These are phyloP conservation scores for Drosophila neotestacea DNA, from an alignment of 2,888 invertebrate species.

Conservation along the genomic window DNA sequence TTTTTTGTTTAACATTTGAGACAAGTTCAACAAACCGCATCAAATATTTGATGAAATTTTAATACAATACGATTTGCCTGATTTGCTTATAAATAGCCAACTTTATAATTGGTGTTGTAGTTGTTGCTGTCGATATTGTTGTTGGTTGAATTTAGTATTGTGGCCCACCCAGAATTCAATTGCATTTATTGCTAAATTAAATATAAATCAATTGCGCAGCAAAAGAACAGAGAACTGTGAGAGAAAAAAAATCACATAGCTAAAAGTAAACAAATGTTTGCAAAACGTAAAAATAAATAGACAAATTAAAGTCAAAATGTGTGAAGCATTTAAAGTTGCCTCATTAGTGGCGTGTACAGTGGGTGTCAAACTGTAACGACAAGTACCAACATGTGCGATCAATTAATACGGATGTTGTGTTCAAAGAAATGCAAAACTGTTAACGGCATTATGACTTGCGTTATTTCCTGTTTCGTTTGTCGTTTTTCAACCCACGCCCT, in stretches of 20 bases:
- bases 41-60: constrained; percentile 27
- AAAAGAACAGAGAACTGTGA: not conserved
- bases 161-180: constrained; percentile 45
- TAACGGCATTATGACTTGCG: constrained; percentile 54
- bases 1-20: constrained; percentile 5
- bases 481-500: not conserved
- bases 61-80: constrained; percentile 14
- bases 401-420: constrained; percentile 37
- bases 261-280: constrained; percentile 4
- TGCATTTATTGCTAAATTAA: constrained; percentile 17
- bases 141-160: not conserved
- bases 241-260: not conserved
- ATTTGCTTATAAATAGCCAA: constrained; percentile 49
- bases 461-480: not conserved
- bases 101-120: constrained; percentile 17
- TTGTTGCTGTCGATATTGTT: too few species aligned
- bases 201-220: constrained; percentile 36
- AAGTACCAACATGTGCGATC: constrained; percentile 45
- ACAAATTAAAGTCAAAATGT: constrained; percentile 23
- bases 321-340: constrained; percentile 52
- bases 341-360: constrained; percentile 35
- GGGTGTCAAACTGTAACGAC: constrained; percentile 31
- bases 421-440: constrained; percentile 29
- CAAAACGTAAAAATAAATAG: not conserved
- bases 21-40: constrained; percentile 70